phyloP scores from a whole-genome alignment of 2,113 vertebrate genomes.

The Nipponia nippon region DNA sequence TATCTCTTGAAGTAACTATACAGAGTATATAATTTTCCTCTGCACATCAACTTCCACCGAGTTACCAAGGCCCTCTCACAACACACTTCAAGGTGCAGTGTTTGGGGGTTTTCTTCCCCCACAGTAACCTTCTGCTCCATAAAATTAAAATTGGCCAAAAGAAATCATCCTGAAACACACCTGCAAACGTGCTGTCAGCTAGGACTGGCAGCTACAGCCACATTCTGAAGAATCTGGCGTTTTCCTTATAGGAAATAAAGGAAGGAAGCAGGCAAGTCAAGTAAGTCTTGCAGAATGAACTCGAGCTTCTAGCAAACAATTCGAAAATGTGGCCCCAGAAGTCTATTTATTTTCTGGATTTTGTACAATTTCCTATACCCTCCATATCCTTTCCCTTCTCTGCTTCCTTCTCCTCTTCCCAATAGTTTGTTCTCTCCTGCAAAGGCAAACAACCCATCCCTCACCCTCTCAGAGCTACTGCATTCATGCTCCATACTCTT shows the following conservation, averaged over 20 bases:
- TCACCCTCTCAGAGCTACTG: neutral
- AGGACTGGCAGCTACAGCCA: neutral
- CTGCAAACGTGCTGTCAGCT: neutral
- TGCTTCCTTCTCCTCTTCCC: neutral
- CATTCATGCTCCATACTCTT: neutral
- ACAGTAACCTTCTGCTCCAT: neutral
- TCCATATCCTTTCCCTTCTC: neutral
- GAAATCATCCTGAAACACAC: neutral
- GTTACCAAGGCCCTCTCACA: neutral
- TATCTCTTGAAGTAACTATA: neutral
- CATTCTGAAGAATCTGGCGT: neutral
- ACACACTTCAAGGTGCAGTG: neutral
- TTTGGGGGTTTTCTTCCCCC: neutral
- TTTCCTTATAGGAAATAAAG: neutral
- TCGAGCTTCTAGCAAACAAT: neutral
- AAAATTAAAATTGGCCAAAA: neutral
- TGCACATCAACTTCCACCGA: neutral
- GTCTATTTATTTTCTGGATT: neutral
- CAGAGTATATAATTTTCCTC: neutral
- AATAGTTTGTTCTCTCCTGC: neutral
- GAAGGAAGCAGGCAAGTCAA: neutral
- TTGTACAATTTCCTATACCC: neutral
- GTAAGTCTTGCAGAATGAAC: neutral
- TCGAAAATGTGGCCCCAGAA: neutral
- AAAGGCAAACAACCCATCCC: neutral